Conservation (phyloP, 2,797 vertebrate genomes). For the Acrossocheilus wenchowensis region DNA sequence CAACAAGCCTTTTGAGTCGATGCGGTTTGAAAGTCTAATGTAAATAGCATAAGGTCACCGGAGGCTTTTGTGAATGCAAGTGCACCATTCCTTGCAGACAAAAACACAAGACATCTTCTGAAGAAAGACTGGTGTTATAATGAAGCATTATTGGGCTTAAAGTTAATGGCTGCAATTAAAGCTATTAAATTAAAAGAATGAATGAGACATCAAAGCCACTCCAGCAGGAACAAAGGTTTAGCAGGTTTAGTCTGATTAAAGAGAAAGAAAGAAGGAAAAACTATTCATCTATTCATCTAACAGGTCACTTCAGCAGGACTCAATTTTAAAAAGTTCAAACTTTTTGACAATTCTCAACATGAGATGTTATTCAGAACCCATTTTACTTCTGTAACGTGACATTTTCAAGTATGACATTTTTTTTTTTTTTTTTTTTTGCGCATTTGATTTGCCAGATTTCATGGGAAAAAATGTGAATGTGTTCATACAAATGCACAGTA, state of each 20-base stretch:
- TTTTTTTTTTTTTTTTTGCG: background rate
- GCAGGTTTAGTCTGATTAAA: background rate
- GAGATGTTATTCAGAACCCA: background rate
- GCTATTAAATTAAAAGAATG: constrained; percentile 16
- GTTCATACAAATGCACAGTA: background rate
- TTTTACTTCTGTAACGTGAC: background rate
- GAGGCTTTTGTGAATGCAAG: background rate
- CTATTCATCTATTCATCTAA: background rate
- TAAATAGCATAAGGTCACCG: constrained; percentile 18
- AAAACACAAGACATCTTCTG: background rate
- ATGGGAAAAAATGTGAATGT: no score
- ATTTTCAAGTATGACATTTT: background rate
- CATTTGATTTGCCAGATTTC: background rate
- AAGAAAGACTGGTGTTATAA: constrained; percentile 12
- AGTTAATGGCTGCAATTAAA: constrained; percentile 37
- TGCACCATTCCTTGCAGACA: background rate
- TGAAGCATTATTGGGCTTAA: background rate
- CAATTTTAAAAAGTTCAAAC: background rate
- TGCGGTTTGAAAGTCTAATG: background rate
- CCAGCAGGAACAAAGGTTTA: constrained; percentile 2
- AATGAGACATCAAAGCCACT: background rate
- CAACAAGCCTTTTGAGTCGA: background rate
- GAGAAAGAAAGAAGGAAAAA: background rate
- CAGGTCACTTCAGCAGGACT: background rate
- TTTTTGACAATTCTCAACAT: background rate